Evolutionary conservation across 2,888 invertebrate genomes (phyloP).

Genomic region (Myathropa florea): DNA sequence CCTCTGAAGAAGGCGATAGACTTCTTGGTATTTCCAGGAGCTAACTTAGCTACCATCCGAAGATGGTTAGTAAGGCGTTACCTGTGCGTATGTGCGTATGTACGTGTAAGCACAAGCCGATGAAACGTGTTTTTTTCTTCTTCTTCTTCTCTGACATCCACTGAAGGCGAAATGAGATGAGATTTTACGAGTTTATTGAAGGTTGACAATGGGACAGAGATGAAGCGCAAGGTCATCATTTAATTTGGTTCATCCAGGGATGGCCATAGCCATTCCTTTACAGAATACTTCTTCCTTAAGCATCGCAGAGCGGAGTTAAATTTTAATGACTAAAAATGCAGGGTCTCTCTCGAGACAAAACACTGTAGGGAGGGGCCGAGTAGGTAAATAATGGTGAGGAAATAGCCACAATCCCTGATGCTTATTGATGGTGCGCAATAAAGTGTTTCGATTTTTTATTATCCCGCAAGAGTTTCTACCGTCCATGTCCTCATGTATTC

Average conservation of each 20-base stretch:
- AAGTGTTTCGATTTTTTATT: no score
- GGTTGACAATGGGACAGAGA: constrained; percentile 38
- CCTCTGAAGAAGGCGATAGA: constrained; percentile 41
- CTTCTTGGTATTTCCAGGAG: constrained; percentile 41
- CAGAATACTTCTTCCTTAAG: not conserved
- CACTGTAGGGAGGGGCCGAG: no score
- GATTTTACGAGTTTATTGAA: constrained; percentile 32
- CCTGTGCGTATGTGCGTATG: constrained; percentile 1
- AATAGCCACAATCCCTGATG: no score
- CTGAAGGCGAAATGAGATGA: not conserved
- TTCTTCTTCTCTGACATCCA: not conserved
- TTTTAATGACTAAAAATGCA: not conserved
- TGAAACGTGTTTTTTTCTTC: not conserved
- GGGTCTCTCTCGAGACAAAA: no score
- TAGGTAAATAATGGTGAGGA: no score
- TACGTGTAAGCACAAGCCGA: not conserved
- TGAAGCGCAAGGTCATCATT: constrained; percentile 37
- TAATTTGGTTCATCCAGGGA: not conserved
- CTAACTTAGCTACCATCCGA: not conserved
- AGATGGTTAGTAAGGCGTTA: constrained; percentile 4
- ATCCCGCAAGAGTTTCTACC: no score
- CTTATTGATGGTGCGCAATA: no score
- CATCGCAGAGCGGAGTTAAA: not conserved
- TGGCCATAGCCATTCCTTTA: not conserved
- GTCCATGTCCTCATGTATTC: no score